Base-by-base conservation (phyloP, 2,797 vertebrate genomes). In the Neosalanx taihuensis region DNA sequence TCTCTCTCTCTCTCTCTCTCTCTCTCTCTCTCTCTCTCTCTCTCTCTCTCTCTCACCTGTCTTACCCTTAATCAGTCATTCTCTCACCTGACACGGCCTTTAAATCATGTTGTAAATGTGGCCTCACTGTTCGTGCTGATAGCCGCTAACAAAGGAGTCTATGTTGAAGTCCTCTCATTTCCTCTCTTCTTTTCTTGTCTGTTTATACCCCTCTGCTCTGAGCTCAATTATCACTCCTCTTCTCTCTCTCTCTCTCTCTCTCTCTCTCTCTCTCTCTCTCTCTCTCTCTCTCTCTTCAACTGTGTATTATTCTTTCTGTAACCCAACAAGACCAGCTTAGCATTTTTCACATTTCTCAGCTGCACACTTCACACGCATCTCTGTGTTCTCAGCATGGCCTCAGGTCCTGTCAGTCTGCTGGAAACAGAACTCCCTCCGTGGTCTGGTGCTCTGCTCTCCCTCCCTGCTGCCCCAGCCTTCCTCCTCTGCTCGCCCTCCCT, bases 141-240 rank as follows among this genome's bases (percentile, higher is more conserved):
- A 80, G 82, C 69, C 70, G 77, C 79, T 77, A 84, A 86, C 85
- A 88, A 86, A 85, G 79, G 67, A 2, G 77, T 69, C 77, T 85
- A 81, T 86, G 81, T 86, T 77, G 57, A 72, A 70, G 15, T 56
- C 18, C 15, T 82, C 79, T 80, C 81, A 75, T 72, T 66, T 46
- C 72, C 72, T 80, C 63, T 41, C 67, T 63, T 46, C 65, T 41
- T 41, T 58, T 41, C 59, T 63, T 66, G 72, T 77, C 64, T 68
- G 71, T 75, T 78, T 72, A 31, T 49, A 41, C 57, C 71, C 72
- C 74, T 85, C 76, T 81, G 6, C 46, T 26, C 46, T n/a, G 5
- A 17, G 5, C 18, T 53, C 29, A 18, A 46, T 53, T 64, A 33
- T 64, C 62, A 35, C 46, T 56, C n/a, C 37, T 83, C 80, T 83